Percentiles rank a stretch among this genome's conserved stretches.
Evolutionary conservation across 30 jellyfish, hydroid and myxozoan genomes (phyloP).

Genomic region (Mastigias papua): DNA sequence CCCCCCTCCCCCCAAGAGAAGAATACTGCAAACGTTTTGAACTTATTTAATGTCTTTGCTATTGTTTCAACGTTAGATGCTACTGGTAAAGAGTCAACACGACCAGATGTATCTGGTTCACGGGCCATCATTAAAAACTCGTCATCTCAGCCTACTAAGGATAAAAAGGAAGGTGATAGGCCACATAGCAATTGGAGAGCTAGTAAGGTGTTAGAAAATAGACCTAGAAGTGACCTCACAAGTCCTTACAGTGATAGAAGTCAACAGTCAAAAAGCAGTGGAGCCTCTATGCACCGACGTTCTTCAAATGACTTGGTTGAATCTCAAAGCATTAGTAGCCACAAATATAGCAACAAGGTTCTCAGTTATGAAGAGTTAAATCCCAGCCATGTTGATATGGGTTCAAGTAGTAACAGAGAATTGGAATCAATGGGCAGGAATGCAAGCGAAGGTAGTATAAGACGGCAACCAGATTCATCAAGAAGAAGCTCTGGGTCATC

Average conservation of each 20-base stretch:
- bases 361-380: not conserved
- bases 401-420: not conserved
- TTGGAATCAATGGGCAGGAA: not conserved
- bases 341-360: not conserved
- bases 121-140: not conserved
- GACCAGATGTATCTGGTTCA: not conserved
- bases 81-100: not conserved
- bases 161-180: not conserved
- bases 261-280: constrained; percentile 34
- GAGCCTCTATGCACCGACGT: constrained; percentile 3
- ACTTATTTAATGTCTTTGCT: too few relatives aligned
- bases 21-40: too few relatives aligned
- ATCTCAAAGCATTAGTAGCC: not conserved
- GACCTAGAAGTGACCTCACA: not conserved
- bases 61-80: not conserved
- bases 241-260: constrained; percentile 42
- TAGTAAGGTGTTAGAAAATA: not conserved
- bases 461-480: not conserved
- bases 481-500: constrained; percentile 14
- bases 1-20: too few relatives aligned
- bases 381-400: not conserved
- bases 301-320: constrained; percentile 3
- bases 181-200: not conserved
- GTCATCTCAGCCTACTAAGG: not conserved
- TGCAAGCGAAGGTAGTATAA: not conserved